Conservation (phyloP, 2,797 vertebrate species). For the Alca torda region DNA sequence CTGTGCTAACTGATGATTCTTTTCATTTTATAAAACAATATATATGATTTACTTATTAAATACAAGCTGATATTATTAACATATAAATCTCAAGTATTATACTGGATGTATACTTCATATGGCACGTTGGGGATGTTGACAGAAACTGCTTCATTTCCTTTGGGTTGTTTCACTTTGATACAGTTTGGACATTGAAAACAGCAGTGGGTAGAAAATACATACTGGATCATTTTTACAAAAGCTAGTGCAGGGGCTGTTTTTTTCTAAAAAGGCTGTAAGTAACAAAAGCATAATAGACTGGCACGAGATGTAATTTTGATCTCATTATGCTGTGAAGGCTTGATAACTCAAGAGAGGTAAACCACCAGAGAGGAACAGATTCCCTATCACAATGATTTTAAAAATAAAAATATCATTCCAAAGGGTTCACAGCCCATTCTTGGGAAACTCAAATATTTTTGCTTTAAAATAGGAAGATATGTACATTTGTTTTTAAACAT, state of each 20-base stretch:
- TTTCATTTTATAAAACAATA: constrained; percentile 50
- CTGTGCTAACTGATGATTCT: constrained; percentile 4
- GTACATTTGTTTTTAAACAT: constrained; percentile 50
- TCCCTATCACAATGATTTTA: not conserved
- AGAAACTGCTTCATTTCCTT: constrained; percentile 61
- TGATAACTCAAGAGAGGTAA: constrained; percentile 33
- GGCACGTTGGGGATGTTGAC: constrained; percentile 53
- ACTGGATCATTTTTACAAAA: constrained; percentile 20
- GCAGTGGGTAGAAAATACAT: not conserved
- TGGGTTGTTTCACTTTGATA: constrained; percentile 54
- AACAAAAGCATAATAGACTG: constrained; percentile 1
- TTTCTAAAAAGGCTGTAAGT: constrained; percentile 44
- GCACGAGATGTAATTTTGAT: constrained; percentile 36
- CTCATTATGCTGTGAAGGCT: constrained; percentile 44
- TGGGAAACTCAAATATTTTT: constrained; percentile 35
- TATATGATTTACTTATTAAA: constrained; percentile 65
- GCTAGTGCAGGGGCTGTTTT: not conserved
- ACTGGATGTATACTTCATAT: constrained; percentile 41
- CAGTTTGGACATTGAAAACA: constrained; percentile 22
- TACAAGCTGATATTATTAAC: constrained; percentile 54
- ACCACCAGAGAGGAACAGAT: constrained; percentile 20
- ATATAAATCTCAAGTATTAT: constrained; percentile 63
- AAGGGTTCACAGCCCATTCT: not conserved
- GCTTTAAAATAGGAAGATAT: constrained; percentile 35
- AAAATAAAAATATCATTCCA: not conserved